Conservation (phyloP, 2,797 vertebrate genomes). For the Bradypodion ventrale region DNA sequence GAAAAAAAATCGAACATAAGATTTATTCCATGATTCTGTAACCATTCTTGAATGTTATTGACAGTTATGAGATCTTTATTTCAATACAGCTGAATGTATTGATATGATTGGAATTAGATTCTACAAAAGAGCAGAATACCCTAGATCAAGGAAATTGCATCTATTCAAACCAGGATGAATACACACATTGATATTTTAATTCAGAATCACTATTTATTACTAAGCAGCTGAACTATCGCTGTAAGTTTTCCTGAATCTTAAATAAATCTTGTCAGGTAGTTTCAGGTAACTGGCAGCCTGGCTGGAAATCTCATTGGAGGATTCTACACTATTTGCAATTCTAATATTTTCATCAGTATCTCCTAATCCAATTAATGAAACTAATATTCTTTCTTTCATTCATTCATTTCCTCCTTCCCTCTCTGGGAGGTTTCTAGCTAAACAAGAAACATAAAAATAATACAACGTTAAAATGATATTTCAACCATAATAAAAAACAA, state of each 20-base stretch:
- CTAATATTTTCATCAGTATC: background rate
- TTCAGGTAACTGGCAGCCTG: background rate
- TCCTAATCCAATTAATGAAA: background rate
- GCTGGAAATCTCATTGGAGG: background rate
- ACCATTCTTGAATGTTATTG: background rate
- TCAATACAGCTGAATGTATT: background rate
- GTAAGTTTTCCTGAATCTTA: background rate
- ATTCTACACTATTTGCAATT: background rate
- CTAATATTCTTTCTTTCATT: no score
- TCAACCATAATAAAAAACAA: no score
- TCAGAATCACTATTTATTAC: background rate
- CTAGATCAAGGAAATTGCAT: background rate
- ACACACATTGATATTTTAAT: background rate
- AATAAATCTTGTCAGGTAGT: background rate
- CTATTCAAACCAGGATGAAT: background rate
- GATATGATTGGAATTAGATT: conserved; percentile 4
- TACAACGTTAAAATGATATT: no score
- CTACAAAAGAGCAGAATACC: background rate
- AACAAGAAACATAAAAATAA: no score
- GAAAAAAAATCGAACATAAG: background rate
- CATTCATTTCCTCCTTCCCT: no score
- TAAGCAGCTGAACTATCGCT: background rate
- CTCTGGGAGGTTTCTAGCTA: no score
- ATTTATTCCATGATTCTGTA: background rate
- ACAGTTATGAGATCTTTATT: conserved; percentile 4